A percentile compares a stretch with the other conserved stretches of the same genome.
Evolutionary conservation across 2,888 invertebrate genomes (phyloP).

Genomic region (Rotaria magnacalcarata): DNA sequence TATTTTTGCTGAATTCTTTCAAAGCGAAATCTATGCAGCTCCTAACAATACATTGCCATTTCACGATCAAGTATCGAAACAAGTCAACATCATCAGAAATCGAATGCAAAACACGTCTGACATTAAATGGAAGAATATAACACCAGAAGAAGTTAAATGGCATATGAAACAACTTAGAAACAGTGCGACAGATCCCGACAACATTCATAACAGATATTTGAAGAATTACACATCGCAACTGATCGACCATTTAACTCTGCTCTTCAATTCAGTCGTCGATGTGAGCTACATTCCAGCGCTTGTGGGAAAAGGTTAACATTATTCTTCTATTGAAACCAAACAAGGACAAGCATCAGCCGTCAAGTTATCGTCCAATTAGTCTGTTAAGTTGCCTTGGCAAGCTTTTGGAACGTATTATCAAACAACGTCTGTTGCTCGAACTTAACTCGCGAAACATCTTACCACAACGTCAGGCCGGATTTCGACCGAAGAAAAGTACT

Average conservation of each 20-base stretch:
- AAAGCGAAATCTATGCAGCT: too few relatives aligned
- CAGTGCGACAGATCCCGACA: too few relatives aligned
- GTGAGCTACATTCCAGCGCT: slow-evolving; percentile 37
- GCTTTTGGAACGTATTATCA: slow-evolving; percentile 35
- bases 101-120: too few relatives aligned
- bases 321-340: slow-evolving; percentile 41
- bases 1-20: too few relatives aligned
- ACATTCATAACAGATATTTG: too few relatives aligned
- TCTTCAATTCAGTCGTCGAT: slow-evolving; percentile 37
- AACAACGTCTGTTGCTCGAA: slow-evolving; percentile 27
- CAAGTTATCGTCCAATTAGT: slow-evolving; percentile 39
- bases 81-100: too few relatives aligned
- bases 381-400: slow-evolving; percentile 26
- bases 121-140: too few relatives aligned
- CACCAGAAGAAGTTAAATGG: too few relatives aligned
- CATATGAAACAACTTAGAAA: too few relatives aligned
- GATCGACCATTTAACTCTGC: background rate
- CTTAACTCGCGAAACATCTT: slow-evolving; percentile 34
- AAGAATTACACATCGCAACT: too few relatives aligned
- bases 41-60: too few relatives aligned
- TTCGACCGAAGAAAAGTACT: slow-evolving; percentile 35
- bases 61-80: too few relatives aligned
- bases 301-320: slow-evolving; percentile 40
- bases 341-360: slow-evolving; percentile 31
- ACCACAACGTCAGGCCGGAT: slow-evolving; percentile 40